Base-by-base conservation (phyloP, 2,113 vertebrate species). In the Marmota flaviventris region DNA sequence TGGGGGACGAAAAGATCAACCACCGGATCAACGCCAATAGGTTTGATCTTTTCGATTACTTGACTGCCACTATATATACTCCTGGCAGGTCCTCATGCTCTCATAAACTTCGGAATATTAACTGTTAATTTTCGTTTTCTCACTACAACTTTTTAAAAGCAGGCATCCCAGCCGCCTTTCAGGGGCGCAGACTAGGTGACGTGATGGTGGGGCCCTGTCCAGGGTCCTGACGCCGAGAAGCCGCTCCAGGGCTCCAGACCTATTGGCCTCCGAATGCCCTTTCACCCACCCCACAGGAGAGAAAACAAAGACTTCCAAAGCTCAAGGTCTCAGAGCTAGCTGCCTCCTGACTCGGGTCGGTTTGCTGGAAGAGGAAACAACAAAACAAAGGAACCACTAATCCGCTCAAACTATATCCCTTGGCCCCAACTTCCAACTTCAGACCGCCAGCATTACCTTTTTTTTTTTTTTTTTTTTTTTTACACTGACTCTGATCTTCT, bases 131-230 rank as follows among this genome's bases (percentile, higher is more conserved):
- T 78, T 61, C 20, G 6, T 69, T 91, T 95, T 77, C n/a, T 56
- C 39, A 7, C 75, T 39, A 16, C 9, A 78, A 45, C 78, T 92
- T 86, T 51, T 75, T 48, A 67, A 88, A 90, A n/a, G 45, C 61
- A 90, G 39, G 45, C 61, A 72, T 27, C 56, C 29, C 48, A 85
- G 45, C 27, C 27, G 25, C 48, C 48, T 70, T 65, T 48, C 58
- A 73, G 78, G 34, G 37, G 13, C 34, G 8, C 34, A 73, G 42
- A 29, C 3, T 3, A 42, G 89, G 56, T 0, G 0, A 11, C 37
- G 0, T 0, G 39, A 51, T 1, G 22, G 77, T 24, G 27, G 93
- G 42, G 88, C 95, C 81, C 97, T 98, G 98, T 98, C 98, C 98
- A 98, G 93, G 96, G 98, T 98, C 91, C 98, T 97, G 97, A 96